A percentile compares a stretch with the other conserved stretches of the same genome.
Conservation (phyloP, 2,888 invertebrate species). For the Andrena trimmerana region DNA sequence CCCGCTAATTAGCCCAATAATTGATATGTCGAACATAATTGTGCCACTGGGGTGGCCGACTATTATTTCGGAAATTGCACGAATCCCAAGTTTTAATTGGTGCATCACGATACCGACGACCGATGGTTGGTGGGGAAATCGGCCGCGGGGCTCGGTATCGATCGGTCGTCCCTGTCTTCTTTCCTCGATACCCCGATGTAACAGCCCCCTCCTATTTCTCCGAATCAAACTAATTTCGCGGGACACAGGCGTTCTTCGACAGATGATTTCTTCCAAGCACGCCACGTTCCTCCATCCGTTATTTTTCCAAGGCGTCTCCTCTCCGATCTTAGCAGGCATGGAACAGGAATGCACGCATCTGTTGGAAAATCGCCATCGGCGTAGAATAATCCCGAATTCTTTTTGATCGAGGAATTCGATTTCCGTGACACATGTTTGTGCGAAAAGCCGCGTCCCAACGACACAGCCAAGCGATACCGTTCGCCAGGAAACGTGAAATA, state of each 20-base stretch:
- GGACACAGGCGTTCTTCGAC: neutral
- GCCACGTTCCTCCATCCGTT: neutral
- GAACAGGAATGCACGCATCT: neutral
- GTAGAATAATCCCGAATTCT: conserved; percentile 6
- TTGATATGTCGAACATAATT: conserved; percentile 53
- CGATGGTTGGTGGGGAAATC: conserved; percentile 2
- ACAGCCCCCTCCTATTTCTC: conserved; percentile 24
- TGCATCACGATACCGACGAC: conserved; percentile 14
- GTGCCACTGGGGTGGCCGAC: neutral
- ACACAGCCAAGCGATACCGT: neutral
- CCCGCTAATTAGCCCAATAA: conserved; percentile 34
- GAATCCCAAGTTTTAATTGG: conserved; percentile 58
- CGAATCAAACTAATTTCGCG: conserved; percentile 45
- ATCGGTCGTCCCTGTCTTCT: neutral
- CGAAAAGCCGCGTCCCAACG: no score
- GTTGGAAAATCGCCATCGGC: neutral
- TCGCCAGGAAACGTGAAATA: neutral
- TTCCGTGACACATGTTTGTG: no score
- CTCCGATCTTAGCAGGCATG: neutral
- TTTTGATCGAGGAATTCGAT: conserved; percentile 10
- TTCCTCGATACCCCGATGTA: neutral
- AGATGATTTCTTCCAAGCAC: conserved; percentile 20
- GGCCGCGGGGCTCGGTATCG: conserved; percentile 11
- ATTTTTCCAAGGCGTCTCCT: neutral
- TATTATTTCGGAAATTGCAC: conserved; percentile 66